Percentiles rank a stretch among this genome's conserved stretches.
Conservation (phyloP, 2,797 vertebrate genomes). For the Anabacerthia variegaticeps region DNA sequence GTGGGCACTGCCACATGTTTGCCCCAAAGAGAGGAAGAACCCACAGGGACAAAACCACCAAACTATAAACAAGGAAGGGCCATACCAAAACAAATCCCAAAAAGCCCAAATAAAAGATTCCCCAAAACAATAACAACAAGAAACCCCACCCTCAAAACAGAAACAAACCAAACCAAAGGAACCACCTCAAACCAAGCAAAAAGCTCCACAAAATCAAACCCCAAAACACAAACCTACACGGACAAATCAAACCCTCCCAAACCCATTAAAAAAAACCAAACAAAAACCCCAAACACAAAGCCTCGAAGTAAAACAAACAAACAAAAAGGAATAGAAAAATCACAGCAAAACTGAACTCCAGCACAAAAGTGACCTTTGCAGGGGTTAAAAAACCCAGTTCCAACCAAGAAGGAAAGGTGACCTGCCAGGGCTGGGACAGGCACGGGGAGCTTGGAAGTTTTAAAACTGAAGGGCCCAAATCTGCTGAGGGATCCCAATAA, state of each 20-base stretch:
- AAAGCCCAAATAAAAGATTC: neutral
- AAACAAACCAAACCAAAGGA: neutral
- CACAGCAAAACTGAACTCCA: neutral
- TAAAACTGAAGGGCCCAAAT: neutral
- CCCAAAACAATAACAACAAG: no score
- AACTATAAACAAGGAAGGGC: neutral
- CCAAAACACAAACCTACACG: neutral
- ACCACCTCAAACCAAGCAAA: neutral
- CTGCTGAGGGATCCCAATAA: neutral
- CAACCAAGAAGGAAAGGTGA: neutral
- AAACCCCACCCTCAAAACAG: neutral
- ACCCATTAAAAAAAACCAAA: rapidly evolving
- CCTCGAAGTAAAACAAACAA: neutral
- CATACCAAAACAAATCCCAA: neutral
- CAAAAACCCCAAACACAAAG: neutral
- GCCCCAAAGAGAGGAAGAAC: neutral
- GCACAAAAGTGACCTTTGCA: rapidly evolving
- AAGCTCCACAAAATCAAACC: neutral
- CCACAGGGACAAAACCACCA: rapidly evolving
- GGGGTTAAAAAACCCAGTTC: rapidly evolving
- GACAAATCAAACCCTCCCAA: neutral
- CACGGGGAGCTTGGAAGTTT: rapidly evolving
- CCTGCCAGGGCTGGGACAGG: neutral
- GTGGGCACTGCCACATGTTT: neutral
- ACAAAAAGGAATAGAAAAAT: neutral